Evolutionary conservation across 2,888 invertebrate genomes (phyloP).

Genomic region (Augiades crinisus): DNA sequence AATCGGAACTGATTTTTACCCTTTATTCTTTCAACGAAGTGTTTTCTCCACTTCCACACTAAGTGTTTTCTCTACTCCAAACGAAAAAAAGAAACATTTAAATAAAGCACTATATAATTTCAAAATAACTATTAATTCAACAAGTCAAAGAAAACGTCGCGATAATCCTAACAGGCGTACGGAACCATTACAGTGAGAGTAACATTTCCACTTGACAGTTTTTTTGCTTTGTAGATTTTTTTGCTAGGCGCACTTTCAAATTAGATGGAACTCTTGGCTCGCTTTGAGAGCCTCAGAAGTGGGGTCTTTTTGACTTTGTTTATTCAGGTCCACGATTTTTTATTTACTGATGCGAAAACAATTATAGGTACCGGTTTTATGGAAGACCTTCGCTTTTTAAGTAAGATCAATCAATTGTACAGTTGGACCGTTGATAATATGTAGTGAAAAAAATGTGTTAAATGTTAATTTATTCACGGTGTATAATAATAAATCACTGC

Average conservation of each 20-base stretch:
- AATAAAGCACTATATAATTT: no score
- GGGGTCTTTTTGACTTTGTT: constrained; percentile 4
- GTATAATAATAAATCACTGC: no score
- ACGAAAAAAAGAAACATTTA: no score
- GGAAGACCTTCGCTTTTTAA: background rate
- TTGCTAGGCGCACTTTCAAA: constrained; percentile 15
- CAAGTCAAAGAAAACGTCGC: no score
- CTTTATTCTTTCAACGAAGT: no score
- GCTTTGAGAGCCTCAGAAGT: constrained; percentile 6
- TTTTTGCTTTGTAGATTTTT: background rate
- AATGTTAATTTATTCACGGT: no score
- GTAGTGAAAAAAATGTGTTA: no score
- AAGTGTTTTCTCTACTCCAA: no score
- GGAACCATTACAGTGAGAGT: background rate
- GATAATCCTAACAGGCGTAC: background rate
- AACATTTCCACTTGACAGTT: background rate
- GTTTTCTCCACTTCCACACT: no score
- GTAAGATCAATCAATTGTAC: background rate
- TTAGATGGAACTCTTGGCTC: constrained; percentile 12
- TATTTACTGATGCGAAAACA: constrained; percentile 15
- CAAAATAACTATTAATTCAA: no score
- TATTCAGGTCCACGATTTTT: constrained; percentile 11
- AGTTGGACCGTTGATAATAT: background rate
- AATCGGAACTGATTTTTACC: no score
- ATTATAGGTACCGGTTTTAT: constrained; percentile 4